Evolutionary conservation across 2,888 invertebrate genomes (phyloP).

Genomic region (Leucophenga maculata): DNA sequence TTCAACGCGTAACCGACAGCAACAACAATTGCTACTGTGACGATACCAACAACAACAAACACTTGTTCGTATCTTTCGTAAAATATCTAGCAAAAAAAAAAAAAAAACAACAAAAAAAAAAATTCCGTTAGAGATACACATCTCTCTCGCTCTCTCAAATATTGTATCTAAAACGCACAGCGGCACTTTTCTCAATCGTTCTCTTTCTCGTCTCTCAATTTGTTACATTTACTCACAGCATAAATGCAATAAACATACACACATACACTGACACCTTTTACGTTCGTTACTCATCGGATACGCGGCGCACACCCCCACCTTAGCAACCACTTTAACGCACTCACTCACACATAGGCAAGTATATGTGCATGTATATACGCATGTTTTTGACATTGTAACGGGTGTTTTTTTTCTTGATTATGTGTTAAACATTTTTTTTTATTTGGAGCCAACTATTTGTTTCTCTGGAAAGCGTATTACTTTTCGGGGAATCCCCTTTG

Average conservation of each 20-base stretch:
- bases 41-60: constrained; percentile 19
- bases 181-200: constrained; percentile 20
- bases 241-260: constrained; percentile 10
- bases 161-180: constrained; percentile 4
- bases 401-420: too few relatives aligned
- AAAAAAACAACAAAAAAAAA: constrained; percentile 14
- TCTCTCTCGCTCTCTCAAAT: background rate
- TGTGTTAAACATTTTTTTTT: too few relatives aligned
- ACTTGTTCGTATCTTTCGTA: constrained; percentile 17
- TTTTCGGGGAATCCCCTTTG: too few relatives aligned
- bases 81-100: constrained; percentile 16
- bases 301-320: background rate
- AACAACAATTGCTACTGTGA: background rate
- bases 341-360: background rate
- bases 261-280: background rate
- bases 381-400: too few relatives aligned
- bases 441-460: too few relatives aligned
- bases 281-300: background rate
- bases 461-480: too few relatives aligned
- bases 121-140: background rate
- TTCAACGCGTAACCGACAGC: constrained; percentile 4
- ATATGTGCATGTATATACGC: background rate
- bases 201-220: background rate
- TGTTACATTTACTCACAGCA: background rate
- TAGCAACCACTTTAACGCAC: background rate